These are phyloP conservation scores for Sminthurides bifidus DNA, from an alignment of 1,140 invertebrate genomes.

Conservation along the genomic window DNA sequence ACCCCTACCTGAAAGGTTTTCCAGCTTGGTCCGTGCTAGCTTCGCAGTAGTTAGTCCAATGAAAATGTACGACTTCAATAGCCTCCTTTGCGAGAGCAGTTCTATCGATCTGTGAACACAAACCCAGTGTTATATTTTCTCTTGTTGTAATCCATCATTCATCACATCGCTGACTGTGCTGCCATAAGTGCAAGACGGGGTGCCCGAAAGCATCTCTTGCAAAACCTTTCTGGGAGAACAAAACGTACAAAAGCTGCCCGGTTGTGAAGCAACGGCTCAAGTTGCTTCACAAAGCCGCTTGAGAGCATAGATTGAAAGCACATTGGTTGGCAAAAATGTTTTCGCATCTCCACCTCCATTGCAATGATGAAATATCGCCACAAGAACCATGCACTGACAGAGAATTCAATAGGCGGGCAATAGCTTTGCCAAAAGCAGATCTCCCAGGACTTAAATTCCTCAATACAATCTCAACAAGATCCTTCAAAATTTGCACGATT, in stretches of 20 bases:
- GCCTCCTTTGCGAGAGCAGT: slow-evolving; percentile 21
- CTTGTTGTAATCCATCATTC: not conserved
- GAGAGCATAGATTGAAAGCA: no score
- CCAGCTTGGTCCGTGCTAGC: slow-evolving; percentile 1
- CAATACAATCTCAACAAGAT: no score
- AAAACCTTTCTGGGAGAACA: not conserved
- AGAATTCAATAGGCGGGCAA: no score
- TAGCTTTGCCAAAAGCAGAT: no score
- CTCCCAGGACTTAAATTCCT: no score
- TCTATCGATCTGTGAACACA: slow-evolving; percentile 19
- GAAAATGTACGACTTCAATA: slow-evolving; percentile 22
- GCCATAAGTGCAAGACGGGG: no score
- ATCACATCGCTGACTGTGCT: not conserved
- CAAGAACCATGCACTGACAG: no score
- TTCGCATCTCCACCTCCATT: no score
- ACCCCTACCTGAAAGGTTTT: slow-evolving; percentile 9
- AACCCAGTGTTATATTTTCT: not conserved
- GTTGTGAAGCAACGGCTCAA: not conserved
- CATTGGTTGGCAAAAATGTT: no score
- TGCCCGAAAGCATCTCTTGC: not conserved
- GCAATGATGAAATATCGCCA: no score
- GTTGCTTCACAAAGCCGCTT: no score
- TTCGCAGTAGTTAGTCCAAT: slow-evolving; percentile 28
- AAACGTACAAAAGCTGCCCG: not conserved
- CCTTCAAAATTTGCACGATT: no score